Percentiles rank a stretch among this genome's conserved stretches.
phyloP scores from a whole-genome alignment of 2,797 vertebrate genomes.

The Apodemus agrarius region DNA sequence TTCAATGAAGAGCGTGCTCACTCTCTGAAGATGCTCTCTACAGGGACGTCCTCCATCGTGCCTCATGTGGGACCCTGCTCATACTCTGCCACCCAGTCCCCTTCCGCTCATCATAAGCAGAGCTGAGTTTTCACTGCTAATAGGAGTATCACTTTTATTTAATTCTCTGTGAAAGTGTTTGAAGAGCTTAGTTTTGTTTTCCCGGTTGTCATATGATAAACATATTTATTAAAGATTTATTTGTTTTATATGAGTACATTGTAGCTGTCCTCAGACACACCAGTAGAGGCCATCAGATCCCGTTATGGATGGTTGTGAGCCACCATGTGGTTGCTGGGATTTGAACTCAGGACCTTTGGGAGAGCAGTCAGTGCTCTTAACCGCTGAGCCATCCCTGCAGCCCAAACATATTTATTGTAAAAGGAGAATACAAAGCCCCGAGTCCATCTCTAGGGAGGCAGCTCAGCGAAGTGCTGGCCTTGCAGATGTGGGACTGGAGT shows the following conservation, averaged over 20 bases:
- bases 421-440: background rate
- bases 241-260: too few relatives aligned
- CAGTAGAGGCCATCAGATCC: too few relatives aligned
- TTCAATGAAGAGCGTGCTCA: conserved; percentile 19
- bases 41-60: background rate
- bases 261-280: too few relatives aligned
- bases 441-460: background rate
- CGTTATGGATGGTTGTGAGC: too few relatives aligned
- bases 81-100: background rate
- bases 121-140: conserved; percentile 32
- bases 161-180: background rate
- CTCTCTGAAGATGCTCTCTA: background rate
- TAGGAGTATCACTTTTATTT: background rate
- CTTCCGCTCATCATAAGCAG: background rate
- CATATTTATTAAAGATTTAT: background rate
- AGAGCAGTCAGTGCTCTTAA: too few relatives aligned
- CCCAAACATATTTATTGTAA: background rate
- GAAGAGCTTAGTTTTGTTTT: background rate
- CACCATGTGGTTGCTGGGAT: too few relatives aligned
- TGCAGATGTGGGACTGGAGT: background rate
- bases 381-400: too few relatives aligned
- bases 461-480: background rate
- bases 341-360: too few relatives aligned
- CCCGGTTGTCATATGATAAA: background rate
- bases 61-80: background rate